These are phyloP conservation scores for Athalia rosae DNA, from an alignment of 2,888 invertebrate species.

Conservation along the genomic window DNA sequence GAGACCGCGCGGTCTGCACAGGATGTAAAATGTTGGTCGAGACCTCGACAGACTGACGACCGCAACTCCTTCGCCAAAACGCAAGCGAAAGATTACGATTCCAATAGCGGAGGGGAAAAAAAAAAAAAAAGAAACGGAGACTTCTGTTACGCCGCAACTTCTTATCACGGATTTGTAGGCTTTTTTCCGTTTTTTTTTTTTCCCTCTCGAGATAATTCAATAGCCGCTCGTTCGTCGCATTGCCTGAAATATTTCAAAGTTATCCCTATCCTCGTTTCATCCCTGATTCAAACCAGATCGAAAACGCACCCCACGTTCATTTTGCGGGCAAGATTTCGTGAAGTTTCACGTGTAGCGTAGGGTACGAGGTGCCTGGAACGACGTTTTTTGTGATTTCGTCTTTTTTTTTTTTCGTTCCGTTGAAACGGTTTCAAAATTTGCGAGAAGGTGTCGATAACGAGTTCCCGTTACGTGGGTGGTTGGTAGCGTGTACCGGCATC, in stretches of 20 bases:
- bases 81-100: too few relatives aligned
- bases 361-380: slow-evolving; percentile 45
- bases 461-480: too few relatives aligned
- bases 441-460: too few relatives aligned
- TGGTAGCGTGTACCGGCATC: too few relatives aligned
- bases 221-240: background rate
- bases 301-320: slow-evolving; percentile 57
- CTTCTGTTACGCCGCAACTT: background rate
- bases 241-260: background rate
- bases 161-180: slow-evolving; percentile 3
- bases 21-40: too few relatives aligned
- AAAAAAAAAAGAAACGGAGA: too few relatives aligned
- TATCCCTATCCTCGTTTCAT: background rate
- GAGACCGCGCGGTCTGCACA: background rate
- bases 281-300: slow-evolving; percentile 37
- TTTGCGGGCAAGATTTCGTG: slow-evolving; percentile 60
- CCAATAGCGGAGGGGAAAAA: too few relatives aligned
- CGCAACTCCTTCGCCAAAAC: background rate
- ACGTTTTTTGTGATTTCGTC: background rate
- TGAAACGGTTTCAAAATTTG: background rate
- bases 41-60: background rate
- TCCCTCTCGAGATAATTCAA: too few relatives aligned
- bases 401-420: slow-evolving; percentile 5
- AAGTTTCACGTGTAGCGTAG: slow-evolving; percentile 61
- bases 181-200: too few relatives aligned